phyloP scores from a whole-genome alignment of 2,888 invertebrate genomes.

The Apoda limacodes region DNA sequence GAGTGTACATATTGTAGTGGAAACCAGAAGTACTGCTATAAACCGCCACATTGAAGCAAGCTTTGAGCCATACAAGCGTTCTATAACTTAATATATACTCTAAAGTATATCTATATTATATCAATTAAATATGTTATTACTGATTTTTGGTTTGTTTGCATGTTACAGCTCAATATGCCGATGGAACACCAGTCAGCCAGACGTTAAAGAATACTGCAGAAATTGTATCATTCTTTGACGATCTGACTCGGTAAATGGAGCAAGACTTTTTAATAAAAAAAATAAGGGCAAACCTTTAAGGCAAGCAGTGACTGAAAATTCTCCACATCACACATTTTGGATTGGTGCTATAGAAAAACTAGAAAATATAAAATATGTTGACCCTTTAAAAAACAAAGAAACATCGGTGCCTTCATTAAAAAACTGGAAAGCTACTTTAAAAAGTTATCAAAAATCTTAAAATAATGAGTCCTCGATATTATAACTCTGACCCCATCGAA shows the following conservation, averaged over 20 bases:
- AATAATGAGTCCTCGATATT: slow-evolving; percentile 11
- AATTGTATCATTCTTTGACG: slow-evolving; percentile 11
- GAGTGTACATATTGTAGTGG: slow-evolving; percentile 6
- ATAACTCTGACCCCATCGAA: too few relatives aligned
- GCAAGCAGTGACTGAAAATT: too few relatives aligned
- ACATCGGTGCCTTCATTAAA: slow-evolving; percentile 14
- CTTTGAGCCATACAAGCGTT: too few relatives aligned
- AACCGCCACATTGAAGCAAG: too few relatives aligned
- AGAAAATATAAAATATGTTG: slow-evolving; percentile 10
- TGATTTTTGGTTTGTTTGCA: too few relatives aligned
- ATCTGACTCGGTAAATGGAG: slow-evolving; percentile 14
- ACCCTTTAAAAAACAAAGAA: slow-evolving; percentile 7
- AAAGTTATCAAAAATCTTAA: slow-evolving; percentile 11
- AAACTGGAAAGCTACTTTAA: slow-evolving; percentile 13
- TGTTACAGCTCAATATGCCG: too few relatives aligned
- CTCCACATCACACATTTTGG: too few relatives aligned
- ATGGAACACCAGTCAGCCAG: too few relatives aligned
- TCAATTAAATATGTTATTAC: too few relatives aligned
- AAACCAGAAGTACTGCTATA: slow-evolving; percentile 5
- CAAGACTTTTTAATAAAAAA: slow-evolving; percentile 4
- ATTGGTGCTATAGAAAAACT: slow-evolving; percentile 5
- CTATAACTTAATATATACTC: too few relatives aligned
- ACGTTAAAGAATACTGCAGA: too few relatives aligned
- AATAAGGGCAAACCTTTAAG: slow-evolving; percentile 12
- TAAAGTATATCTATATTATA: too few relatives aligned